These are phyloP conservation scores for Drosophila koepferae DNA, from an alignment of 2,888 invertebrate genomes.

Conservation along the genomic window DNA sequence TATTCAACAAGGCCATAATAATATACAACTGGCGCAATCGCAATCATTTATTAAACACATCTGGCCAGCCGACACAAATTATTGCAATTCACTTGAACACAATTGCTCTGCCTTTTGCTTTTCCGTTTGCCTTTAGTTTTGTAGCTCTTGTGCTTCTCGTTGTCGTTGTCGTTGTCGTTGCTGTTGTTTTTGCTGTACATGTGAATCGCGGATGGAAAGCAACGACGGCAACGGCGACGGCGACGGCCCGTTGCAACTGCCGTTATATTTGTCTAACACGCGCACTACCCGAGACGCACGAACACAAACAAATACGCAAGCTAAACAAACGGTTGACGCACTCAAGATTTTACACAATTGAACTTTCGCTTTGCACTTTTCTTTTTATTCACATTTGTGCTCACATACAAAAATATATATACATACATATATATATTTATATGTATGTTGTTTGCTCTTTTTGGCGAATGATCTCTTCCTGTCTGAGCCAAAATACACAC, in stretches of 20 bases:
- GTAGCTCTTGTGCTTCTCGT: slow-evolving; percentile 24
- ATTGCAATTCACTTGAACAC: slow-evolving; percentile 56
- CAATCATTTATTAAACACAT: slow-evolving; percentile 78
- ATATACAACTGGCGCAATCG: slow-evolving; percentile 64
- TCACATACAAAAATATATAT: slow-evolving; percentile 1
- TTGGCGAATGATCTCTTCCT: slow-evolving; percentile 71
- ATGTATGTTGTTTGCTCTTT: slow-evolving; percentile 32
- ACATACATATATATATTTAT: not conserved
- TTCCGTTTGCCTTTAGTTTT: slow-evolving; percentile 42
- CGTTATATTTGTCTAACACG: slow-evolving; percentile 48
- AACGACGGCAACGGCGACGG: not conserved
- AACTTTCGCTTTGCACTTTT: slow-evolving; percentile 78
- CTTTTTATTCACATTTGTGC: slow-evolving; percentile 52
- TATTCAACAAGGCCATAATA: slow-evolving; percentile 91
- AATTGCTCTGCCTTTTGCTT: slow-evolving; percentile 39
- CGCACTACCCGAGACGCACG: slow-evolving; percentile 16
- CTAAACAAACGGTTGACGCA: slow-evolving; percentile 33
- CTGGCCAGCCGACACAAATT: slow-evolving; percentile 63
- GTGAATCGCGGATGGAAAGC: slow-evolving; percentile 22
- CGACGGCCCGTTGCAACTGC: slow-evolving; percentile 39
- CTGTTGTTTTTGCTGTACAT: slow-evolving; percentile 34
- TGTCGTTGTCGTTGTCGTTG: slow-evolving; percentile 13
- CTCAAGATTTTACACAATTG: slow-evolving; percentile 54
- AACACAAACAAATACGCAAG: slow-evolving; percentile 25
- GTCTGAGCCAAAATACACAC: slow-evolving; percentile 51